Evolutionary conservation across 2,797 vertebrate species (phyloP).

Genomic region (Euphonia xanthogaster): DNA sequence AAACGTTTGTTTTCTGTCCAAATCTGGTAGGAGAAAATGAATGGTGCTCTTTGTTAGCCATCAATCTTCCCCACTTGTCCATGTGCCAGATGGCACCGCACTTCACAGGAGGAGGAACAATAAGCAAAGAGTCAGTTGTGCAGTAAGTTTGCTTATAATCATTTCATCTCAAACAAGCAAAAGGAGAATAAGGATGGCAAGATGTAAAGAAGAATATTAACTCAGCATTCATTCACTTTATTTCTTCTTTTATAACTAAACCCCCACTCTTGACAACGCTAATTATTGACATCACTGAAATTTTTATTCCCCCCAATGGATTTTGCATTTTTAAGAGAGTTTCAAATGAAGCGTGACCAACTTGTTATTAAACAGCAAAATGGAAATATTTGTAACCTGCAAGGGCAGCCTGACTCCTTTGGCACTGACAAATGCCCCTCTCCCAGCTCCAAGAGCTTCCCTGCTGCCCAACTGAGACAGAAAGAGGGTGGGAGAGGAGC

Average conservation of each 20-base stretch:
- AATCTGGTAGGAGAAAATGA: conserved; percentile 52
- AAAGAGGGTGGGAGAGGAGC: neutral
- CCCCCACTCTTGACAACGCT: neutral
- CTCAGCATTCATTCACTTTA: neutral
- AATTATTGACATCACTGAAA: neutral
- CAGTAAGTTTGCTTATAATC: conserved; percentile 40
- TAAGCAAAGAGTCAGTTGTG: conserved; percentile 55
- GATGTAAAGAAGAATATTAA: neutral
- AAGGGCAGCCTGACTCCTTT: neutral
- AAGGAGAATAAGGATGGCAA: neutral
- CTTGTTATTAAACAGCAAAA: neutral
- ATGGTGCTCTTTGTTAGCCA: conserved; percentile 54
- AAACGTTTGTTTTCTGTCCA: conserved; percentile 63
- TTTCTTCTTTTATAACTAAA: neutral
- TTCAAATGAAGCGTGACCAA: neutral
- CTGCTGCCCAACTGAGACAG: neutral
- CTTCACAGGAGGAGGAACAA: conserved; percentile 43
- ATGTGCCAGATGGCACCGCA: conserved; percentile 47
- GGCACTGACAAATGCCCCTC: neutral
- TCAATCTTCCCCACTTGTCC: conserved; percentile 60
- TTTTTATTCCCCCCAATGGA: neutral
- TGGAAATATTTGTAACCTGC: neutral
- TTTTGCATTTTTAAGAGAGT: neutral
- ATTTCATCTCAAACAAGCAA: conserved; percentile 32
- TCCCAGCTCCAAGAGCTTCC: neutral